Base-by-base conservation (phyloP, 2,888 invertebrate genomes). In the Hyppa rectilinea region DNA sequence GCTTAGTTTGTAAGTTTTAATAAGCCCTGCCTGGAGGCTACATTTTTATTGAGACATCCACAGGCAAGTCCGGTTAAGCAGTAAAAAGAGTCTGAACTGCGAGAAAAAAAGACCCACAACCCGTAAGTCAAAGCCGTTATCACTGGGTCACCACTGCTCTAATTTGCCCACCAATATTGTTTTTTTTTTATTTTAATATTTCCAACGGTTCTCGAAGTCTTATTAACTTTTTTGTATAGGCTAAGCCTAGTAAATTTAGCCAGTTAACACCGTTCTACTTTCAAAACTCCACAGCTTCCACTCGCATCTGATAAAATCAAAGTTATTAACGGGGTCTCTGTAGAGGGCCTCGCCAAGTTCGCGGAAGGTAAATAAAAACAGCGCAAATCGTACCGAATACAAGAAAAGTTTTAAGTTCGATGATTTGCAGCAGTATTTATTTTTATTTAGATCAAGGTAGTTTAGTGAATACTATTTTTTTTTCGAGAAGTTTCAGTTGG, bases 281-380 rank as follows among this genome's bases (percentile, higher is more conserved):
- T 17, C 55, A 67, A 38, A 64, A 12, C 67, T 80, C 40, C 4
- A 14, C 29, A 38, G 38, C 26, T 71, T 75, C 40, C 14, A 14
- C 45, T 56, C 36, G 55, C 67, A 49, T 80, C 63, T 67, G 52
- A 71, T 67, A 76, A 71, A 70, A 75, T 75, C 29, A 43, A 63
- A 55, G 38, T 76, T 71, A 61, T 58, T 47, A 81, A 49, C 60
- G 31, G 29, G 53, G 63, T 63, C 55, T 64, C 67, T 56, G 40
- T 38, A 64, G 63, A 58, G 40, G 17, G 2, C 4, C 10, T 14
- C 12, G 45, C 56, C 61, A 81, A 79, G 81, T 81, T 81, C 23
- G 36, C 23, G 12, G 9, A 29, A 31, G 55, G 36, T 69, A 26
- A 70, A 82, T 55, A 66, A 61, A 81, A 60, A 65, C 43, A 10